Evolutionary conservation across 2,113 vertebrate genomes (phyloP), one percentile per base, ranked within the genome.

Genomic region (Charadrius vociferus): DNA sequence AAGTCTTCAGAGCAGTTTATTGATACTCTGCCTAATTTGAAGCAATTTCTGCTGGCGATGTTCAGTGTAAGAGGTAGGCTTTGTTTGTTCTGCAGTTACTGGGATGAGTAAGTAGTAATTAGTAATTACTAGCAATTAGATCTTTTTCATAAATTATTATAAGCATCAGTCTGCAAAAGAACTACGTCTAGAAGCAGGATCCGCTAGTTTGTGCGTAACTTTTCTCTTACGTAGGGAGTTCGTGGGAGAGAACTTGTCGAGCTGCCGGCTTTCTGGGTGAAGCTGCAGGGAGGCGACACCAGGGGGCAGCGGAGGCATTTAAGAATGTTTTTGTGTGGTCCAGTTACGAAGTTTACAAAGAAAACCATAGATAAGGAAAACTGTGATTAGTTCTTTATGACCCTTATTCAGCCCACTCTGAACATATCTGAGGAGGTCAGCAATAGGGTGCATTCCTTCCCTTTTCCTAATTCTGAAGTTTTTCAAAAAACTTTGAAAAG

Each of bases 231-330:
- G 0, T 1, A 14, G 16, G 12, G 20, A 14, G 13, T 26, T 55
- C 0, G 45, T 34, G 52, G 26, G 22, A 16, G 41, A 19, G 61
- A 58, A 21, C 30, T 19, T 17, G 15, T 2, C 19, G 36, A 39
- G 65, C 24, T 1, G 5, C 34, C 45, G 3, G 11, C 49, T 36
- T 9, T 39, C 37, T 58, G 11, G 24, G 30, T 41, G 91, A 50
- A n/a, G 43, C 62, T 92, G 61, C 73, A 56, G 39, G 66, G 73
- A n/a, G 59, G 34, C n/a, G 70, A 55, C 96, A 88, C 19, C 62
- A 89, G 96, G 24, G 77, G 93, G 93, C 91, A 81, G 80, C 11
- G 7, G 52, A 93, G 41, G n/a, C 39, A 23, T 91, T 82, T 19
- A 5, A n/a, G 47, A 86, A 47, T 32, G 5, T 6, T 23, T 27